Evolutionary conservation across 2,888 invertebrate species (phyloP), one percentile per base, ranked within the genome.

Genomic region (Campoplex capitator): DNA sequence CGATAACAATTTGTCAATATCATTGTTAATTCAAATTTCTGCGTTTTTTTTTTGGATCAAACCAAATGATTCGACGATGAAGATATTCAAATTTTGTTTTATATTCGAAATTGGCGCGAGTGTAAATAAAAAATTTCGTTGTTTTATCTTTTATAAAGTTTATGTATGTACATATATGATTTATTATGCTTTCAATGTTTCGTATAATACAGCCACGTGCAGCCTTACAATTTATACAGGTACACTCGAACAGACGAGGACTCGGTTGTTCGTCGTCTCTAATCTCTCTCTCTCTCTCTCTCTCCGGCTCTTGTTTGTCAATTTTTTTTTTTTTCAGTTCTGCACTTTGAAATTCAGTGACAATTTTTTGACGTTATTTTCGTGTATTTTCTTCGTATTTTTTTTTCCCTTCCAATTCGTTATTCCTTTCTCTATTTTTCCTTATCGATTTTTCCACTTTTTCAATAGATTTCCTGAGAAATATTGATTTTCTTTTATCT

Each of bases 181-280:
- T 80, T 80, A 83, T 87, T 84, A 86, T 83, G 56, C 48, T 67
- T 73, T 71, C 65, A 70, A 79, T 62, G 79, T 42, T 51, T 83
- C 54, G 65, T 75, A 62, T 78, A 75, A 75, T 79, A 78, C 82
- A 85, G 74, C 70, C 79, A 54, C 58, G 65, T 54, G 56, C 45
- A 58, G 28, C 78, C 73, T 83, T 79, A 83, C 78, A 86, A 79
- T 42, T 75, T 78, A 79, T 70, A 86, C 78, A 83, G 78, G 78
- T 83, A 75, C 85, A 73, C 65, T 82, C 42, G 70, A 82, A 82
- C 65, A 56, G 8, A 73, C 75, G 77, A 74, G 38, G 74, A 68
- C n/a, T 62, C 70, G 23, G 71, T 71, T 80, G 78, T 67, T 65
- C 58, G 42, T 65, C 58, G 73, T 38, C 51, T 74, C 18, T 16